These are phyloP conservation scores for Leptestheria dahalacensis DNA, from an alignment of 1,140 invertebrate genomes.

Conservation along the genomic window DNA sequence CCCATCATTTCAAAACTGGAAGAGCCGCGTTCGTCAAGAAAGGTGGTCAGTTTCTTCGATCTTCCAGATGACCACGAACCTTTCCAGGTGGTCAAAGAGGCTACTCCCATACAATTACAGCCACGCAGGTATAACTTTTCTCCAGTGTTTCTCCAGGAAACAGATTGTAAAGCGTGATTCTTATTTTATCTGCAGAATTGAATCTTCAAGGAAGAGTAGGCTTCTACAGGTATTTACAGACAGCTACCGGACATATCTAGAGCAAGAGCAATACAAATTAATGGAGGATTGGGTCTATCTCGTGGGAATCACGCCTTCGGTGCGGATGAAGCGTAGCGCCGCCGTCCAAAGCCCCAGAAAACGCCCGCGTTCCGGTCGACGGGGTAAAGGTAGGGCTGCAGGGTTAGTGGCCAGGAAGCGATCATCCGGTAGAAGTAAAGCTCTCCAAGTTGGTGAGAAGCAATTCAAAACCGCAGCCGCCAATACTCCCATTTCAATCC, in stretches of 20 bases:
- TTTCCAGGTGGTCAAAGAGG: not conserved
- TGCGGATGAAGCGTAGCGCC: not conserved
- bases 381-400: not conserved
- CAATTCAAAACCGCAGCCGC: not conserved
- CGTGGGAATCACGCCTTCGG: not conserved
- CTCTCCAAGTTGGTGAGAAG: not conserved
- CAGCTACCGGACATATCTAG: not conserved
- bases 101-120: not conserved
- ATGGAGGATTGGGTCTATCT: not conserved
- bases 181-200: not conserved
- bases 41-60: conserved; percentile 8
- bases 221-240: not conserved
- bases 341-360: not conserved
- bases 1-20: not conserved
- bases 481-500: not conserved
- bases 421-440: not conserved
- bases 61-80: not conserved
- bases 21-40: not conserved
- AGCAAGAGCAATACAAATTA: not conserved
- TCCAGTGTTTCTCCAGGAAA: not conserved
- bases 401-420: not conserved
- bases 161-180: not conserved
- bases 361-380: not conserved
- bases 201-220: not conserved
- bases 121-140: not conserved